Percentiles rank a stretch among this genome's conserved stretches.
Conservation (phyloP, 2,797 vertebrate species). For the Momotus momota region DNA sequence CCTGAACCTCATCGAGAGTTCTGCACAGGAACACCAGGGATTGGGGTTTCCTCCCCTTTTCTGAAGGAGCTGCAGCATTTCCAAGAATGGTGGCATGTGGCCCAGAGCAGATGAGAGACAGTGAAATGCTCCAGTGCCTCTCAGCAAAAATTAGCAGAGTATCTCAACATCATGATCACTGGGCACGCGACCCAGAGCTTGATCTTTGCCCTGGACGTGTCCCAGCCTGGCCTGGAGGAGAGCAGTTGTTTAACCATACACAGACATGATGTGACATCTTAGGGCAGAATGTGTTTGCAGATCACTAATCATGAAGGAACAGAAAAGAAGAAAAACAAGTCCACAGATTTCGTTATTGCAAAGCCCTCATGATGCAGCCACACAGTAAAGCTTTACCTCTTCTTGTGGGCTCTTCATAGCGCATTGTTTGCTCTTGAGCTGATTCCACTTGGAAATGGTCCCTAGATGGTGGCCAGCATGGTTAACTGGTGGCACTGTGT, state of each 20-base stretch:
- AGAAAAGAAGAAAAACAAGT: background rate
- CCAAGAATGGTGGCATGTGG: accelerated
- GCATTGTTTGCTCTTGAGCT: background rate
- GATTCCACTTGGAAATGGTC: background rate
- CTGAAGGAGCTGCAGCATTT: background rate
- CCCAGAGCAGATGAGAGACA: accelerated
- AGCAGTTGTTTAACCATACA: background rate
- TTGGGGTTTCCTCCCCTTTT: accelerated
- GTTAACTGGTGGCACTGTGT: background rate
- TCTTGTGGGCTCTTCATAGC: accelerated
- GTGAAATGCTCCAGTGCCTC: background rate
- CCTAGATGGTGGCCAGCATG: background rate
- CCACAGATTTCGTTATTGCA: background rate
- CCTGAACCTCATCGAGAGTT: accelerated
- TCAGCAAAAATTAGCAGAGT: background rate
- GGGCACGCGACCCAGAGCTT: background rate
- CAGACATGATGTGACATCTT: background rate
- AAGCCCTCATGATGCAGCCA: accelerated
- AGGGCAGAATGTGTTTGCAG: background rate
- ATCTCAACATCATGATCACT: background rate
- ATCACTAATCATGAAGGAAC: background rate
- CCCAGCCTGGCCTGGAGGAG: background rate
- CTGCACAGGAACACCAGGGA: background rate
- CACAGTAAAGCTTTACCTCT: background rate
- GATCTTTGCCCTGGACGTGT: background rate